Evolutionary conservation across 2,888 invertebrate species (phyloP).

Genomic region (Endotricha flammealis): DNA sequence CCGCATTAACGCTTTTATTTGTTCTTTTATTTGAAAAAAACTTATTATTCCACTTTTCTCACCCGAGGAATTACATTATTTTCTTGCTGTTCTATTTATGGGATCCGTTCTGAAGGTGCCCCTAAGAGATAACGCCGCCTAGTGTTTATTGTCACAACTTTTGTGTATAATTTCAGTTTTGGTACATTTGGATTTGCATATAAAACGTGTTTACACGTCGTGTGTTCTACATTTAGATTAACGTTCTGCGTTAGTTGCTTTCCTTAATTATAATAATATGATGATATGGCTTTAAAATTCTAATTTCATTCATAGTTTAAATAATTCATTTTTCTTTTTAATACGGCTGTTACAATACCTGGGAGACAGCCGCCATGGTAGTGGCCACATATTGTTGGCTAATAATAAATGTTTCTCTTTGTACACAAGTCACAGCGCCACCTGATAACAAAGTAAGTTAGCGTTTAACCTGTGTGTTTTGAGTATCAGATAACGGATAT

Average conservation of each 20-base stretch:
- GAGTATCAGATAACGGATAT: too few species aligned
- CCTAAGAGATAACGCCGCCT: constrained; percentile 3
- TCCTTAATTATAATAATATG: background rate
- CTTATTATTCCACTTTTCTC: constrained; percentile 70
- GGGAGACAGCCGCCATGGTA: too few species aligned
- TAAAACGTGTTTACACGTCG: constrained; percentile 1
- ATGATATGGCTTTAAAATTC: too few species aligned
- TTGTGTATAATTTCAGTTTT: constrained; percentile 6
- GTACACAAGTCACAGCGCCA: too few species aligned
- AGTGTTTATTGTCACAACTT: constrained; percentile 2
- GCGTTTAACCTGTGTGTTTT: too few species aligned
- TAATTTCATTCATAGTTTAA: too few species aligned
- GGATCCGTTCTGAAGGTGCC: constrained; percentile 20
- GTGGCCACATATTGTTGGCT: too few species aligned
- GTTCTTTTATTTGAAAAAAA: constrained; percentile 65
- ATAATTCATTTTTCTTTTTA: too few species aligned
- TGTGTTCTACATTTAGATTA: background rate
- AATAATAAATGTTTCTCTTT: too few species aligned
- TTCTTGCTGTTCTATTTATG: constrained; percentile 54
- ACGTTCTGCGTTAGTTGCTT: background rate
- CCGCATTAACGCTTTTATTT: constrained; percentile 72
- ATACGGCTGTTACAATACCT: too few species aligned
- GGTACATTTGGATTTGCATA: constrained; percentile 8
- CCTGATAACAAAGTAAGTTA: too few species aligned
- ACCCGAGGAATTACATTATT: constrained; percentile 65